Conservation (phyloP, 2,888 invertebrate genomes). For the Tribolium freemani region DNA sequence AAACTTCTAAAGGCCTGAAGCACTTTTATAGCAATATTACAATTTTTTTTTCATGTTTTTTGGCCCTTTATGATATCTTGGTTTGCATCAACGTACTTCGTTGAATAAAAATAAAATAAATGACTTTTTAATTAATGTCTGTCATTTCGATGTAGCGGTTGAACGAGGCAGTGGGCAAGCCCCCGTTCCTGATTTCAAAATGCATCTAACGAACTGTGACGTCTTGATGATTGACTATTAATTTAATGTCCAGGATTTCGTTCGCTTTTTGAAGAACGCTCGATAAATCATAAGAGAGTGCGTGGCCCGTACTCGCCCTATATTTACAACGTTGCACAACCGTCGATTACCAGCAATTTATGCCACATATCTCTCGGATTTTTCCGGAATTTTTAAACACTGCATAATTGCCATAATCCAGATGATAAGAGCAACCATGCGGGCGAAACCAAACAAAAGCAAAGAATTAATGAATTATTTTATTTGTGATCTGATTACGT, state of each 20-base stretch:
- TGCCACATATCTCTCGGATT: background rate
- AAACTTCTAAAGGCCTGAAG: no score
- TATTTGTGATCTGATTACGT: conserved; percentile 12
- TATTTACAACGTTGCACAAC: conserved; percentile 23
- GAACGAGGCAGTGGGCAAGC: conserved; percentile 7
- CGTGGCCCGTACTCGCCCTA: conserved; percentile 27
- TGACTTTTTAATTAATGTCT: background rate
- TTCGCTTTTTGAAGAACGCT: conserved; percentile 9
- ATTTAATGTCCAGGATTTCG: conserved; percentile 18
- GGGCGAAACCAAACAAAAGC: conserved; percentile 1
- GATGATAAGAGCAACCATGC: conserved; percentile 23
- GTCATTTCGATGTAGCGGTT: background rate
- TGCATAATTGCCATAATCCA: background rate
- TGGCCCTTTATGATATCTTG: background rate
- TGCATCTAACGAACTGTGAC: conserved; percentile 34
- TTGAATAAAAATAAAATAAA: background rate
- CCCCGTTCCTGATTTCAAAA: conserved; percentile 24
- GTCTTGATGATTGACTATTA: conserved; percentile 32
- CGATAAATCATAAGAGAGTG: conserved; percentile 15
- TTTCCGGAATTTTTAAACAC: background rate
- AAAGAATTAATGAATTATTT: conserved; percentile 1
- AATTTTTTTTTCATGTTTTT: no score
- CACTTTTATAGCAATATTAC: no score
- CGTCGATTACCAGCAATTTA: conserved; percentile 14
- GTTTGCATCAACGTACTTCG: background rate